Evolutionary conservation across 2,888 invertebrate genomes (phyloP).

Genomic region (Rhingia campestris): DNA sequence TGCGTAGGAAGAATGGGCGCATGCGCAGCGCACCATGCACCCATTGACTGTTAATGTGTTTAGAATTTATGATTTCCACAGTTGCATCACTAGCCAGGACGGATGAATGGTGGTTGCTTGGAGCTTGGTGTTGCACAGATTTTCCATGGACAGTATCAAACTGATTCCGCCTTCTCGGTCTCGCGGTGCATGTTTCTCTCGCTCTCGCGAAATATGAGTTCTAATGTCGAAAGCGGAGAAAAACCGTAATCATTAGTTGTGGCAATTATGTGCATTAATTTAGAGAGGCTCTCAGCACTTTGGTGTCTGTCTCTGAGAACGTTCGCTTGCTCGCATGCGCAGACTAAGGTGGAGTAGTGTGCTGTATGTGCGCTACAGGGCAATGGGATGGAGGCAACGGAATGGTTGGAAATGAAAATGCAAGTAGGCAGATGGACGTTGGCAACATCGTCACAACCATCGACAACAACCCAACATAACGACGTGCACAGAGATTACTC

Average conservation of each 20-base stretch:
- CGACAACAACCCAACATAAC: conserved; percentile 2
- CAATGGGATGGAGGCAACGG: conserved; percentile 31
- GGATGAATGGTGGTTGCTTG: conserved; percentile 39
- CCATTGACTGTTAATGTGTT: conserved; percentile 59
- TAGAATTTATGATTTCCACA: conserved; percentile 72
- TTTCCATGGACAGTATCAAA: conserved; percentile 30
- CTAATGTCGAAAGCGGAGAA: conserved; percentile 63
- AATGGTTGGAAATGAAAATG: conserved; percentile 51
- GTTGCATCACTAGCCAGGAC: conserved; percentile 43
- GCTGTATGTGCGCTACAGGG: conserved; percentile 38
- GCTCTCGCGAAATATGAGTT: conserved; percentile 49
- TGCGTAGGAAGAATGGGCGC: conserved; percentile 55
- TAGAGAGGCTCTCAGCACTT: conserved; percentile 59
- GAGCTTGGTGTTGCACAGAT: background rate
- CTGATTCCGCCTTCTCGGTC: conserved; percentile 30
- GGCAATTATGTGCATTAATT: conserved; percentile 73
- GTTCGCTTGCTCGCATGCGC: background rate
- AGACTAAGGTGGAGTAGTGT: conserved; percentile 40
- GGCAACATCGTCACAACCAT: conserved; percentile 22
- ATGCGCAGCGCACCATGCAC: conserved; percentile 22
- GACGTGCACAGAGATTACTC: conserved; percentile 13
- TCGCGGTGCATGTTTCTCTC: conserved; percentile 9
- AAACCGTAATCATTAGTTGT: conserved; percentile 70
- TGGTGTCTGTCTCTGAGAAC: background rate
- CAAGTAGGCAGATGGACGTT: conserved; percentile 67